These are phyloP conservation scores for Merodon equestris DNA, from an alignment of 2,888 invertebrate species.

Conservation along the genomic window DNA sequence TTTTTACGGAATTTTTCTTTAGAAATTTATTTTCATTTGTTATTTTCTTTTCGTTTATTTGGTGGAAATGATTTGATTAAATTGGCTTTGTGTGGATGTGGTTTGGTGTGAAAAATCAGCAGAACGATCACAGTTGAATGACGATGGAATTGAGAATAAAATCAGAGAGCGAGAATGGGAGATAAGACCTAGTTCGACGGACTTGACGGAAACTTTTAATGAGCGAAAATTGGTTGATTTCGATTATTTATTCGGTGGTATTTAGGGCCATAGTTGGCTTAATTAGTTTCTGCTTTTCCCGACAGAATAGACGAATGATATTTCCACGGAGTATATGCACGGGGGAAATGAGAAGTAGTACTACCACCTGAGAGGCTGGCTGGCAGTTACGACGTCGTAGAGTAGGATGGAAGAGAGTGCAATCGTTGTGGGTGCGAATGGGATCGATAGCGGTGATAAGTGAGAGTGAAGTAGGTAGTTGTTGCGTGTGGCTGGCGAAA, in stretches of 20 bases:
- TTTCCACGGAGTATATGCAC: conserved; percentile 50
- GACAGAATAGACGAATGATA: conserved; percentile 51
- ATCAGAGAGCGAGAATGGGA: neutral
- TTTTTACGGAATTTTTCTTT: conserved; percentile 36
- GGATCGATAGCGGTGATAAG: neutral
- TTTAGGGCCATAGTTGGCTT: conserved; percentile 63
- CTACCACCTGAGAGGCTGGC: conserved; percentile 60
- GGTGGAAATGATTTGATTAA: conserved; percentile 27
- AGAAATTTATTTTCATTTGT: conserved; percentile 35
- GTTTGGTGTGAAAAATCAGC: neutral
- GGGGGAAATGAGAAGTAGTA: conserved; percentile 62
- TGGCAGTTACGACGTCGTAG: conserved; percentile 25
- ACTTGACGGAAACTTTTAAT: conserved; percentile 28
- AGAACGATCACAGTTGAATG: neutral
- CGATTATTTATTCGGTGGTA: conserved; percentile 38
- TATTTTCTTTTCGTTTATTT: neutral
- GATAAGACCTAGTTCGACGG: conserved; percentile 14
- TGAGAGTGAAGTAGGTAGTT: conserved; percentile 30
- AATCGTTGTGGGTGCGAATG: neutral
- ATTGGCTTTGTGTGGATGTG: too few species aligned
- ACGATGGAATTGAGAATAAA: neutral
- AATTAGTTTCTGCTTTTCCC: conserved; percentile 19
- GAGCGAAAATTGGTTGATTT: conserved; percentile 19
- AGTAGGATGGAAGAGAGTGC: conserved; percentile 30
- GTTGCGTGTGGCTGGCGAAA: conserved; percentile 12